These are phyloP conservation scores for Hydractinia symbiolongicarpus DNA, from an alignment of 30 jellyfish, hydroid and myxozoan genomes.

Conservation along the genomic window DNA sequence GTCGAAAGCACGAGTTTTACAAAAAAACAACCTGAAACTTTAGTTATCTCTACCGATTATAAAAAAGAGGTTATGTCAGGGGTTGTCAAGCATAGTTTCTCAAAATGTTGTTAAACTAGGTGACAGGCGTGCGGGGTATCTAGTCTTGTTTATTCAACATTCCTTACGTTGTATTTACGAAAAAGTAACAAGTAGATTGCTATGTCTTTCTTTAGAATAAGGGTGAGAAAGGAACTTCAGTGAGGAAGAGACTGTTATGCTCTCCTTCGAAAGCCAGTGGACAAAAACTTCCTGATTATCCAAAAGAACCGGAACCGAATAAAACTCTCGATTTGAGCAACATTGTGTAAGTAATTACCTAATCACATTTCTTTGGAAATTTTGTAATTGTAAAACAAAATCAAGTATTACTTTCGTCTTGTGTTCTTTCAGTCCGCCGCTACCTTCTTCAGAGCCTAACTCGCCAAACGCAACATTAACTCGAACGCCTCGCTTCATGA, in stretches of 20 bases:
- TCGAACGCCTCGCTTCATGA: constrained; percentile 44
- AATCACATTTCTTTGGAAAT: background rate
- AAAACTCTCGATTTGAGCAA: constrained; percentile 92
- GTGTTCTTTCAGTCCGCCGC: constrained; percentile 51
- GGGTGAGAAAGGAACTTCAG: constrained; percentile 72
- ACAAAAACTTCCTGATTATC: constrained; percentile 73
- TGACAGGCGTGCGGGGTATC: no score
- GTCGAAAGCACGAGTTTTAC: no score
- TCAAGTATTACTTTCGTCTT: background rate
- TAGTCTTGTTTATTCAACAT: background rate
- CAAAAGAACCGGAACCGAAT: constrained; percentile 92
- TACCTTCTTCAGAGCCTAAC: constrained; percentile 55
- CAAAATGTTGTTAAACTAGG: no score
- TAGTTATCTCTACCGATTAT: no score
- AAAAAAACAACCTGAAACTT: no score
- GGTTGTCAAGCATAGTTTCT: no score
- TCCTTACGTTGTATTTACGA: background rate
- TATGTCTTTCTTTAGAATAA: constrained; percentile 51
- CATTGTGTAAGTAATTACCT: constrained; percentile 61
- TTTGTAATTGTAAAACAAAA: background rate
- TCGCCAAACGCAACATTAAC: constrained; percentile 53
- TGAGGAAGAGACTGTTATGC: constrained; percentile 63
- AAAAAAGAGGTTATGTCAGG: no score
- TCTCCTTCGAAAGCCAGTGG: constrained; percentile 56
- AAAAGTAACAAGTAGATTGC: background rate